Evolutionary conservation across 1,140 invertebrate species (phyloP), one percentile per base, ranked within the genome.

Genomic region (Cardiocondyla obscurior): DNA sequence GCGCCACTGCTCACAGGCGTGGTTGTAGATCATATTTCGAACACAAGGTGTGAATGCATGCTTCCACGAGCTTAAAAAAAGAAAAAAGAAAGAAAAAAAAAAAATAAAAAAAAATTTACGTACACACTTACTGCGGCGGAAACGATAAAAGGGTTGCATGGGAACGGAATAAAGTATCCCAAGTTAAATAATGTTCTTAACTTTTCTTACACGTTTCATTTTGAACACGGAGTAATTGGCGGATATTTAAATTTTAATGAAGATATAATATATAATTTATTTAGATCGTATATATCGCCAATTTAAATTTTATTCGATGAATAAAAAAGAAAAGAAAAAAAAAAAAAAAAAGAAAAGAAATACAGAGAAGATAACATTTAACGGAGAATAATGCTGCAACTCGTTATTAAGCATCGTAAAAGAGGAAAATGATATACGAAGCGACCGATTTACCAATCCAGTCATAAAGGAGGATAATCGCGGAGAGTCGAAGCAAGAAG

Each of bases 401-500:
- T 79, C 33, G 62, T 79, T 69, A 69, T 42, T 16, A 16, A 36
- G 22, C 30, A 25, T 51, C 58, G 57, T 12, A 42, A 79, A 42
- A 36, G 33, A 69, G n/a, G 7, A 22, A 25, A 42, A 25, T 55
- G 60, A 55, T 49, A 53, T 7, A 39, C 30, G 8, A 51, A 39
- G 7, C 33, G 44, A 33, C 16, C 39, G 81, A 85, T 85, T 49
- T 46, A 86, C 33, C 65, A 83, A 87, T 77, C 65, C 85, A 67
- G 74, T 55, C 69, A 55, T 76, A 81, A 86, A 81, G 82, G 69
- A 85, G 86, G 70, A 88, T 88, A 88, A 88, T 88, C 87, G 79
- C 49, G 16, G 65, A 76, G 53, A 81, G 70, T 74, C 65, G 87
- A 91, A 90, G 89, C 90, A 92, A 92, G 91, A 88, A 88, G 83